phyloP scores from a whole-genome alignment of 2,113 vertebrate species.

The Scomber colias region DNA sequence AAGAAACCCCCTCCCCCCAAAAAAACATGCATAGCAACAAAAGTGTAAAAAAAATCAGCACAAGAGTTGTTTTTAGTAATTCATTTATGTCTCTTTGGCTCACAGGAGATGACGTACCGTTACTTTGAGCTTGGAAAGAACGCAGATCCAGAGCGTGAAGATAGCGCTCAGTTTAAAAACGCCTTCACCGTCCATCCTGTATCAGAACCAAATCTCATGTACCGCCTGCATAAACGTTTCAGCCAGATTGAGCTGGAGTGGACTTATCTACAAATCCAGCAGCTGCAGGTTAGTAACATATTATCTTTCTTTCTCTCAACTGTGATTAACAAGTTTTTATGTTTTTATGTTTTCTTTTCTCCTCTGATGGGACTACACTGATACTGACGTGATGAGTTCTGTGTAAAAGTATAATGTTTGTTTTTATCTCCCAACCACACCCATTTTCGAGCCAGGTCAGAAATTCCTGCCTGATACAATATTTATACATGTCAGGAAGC shows the following conservation, averaged over 20 bases:
- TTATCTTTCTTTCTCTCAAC: no score
- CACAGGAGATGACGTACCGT: conserved; percentile 91
- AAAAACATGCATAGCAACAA: background rate
- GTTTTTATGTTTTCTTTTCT: no score
- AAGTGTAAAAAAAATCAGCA: no score
- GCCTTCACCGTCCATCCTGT: conserved; percentile 93
- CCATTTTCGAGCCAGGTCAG: conserved; percentile 7
- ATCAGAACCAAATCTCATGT: conserved; percentile 93
- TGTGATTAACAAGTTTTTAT: no score
- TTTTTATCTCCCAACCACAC: conserved; percentile 6
- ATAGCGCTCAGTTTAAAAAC: conserved; percentile 87
- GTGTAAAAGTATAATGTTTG: conserved; percentile 26
- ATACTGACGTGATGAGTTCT: background rate
- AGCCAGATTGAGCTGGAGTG: conserved; percentile 92
- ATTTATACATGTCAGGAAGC: conserved; percentile 25
- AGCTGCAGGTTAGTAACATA: conserved; percentile 89
- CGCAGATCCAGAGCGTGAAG: conserved; percentile 91
- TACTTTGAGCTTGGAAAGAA: conserved; percentile 95
- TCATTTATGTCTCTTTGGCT: background rate
- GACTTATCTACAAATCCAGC: conserved; percentile 92
- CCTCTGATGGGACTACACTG: background rate
- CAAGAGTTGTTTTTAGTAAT: no score
- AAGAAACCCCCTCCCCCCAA: conserved; percentile 33
- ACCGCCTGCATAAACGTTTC: conserved; percentile 93
- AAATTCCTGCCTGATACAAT: conserved; percentile 46